These are phyloP conservation scores for Burhinus bistriatus DNA, from an alignment of 2,113 vertebrate species.

Conservation along the genomic window DNA sequence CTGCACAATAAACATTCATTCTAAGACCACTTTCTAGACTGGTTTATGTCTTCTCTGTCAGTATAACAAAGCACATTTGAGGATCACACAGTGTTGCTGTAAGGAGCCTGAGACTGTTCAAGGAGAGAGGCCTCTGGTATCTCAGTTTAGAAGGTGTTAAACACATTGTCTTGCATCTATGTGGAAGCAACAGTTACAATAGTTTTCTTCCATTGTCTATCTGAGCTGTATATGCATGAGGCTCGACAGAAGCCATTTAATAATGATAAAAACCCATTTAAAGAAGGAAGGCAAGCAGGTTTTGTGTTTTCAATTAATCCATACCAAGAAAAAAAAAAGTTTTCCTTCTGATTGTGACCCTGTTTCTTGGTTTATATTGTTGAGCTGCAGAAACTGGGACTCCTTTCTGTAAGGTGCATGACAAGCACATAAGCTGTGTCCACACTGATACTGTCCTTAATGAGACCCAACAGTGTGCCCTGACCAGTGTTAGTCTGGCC, in stretches of 20 bases:
- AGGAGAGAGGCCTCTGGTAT: neutral
- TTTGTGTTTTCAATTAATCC: neutral
- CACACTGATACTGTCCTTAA: neutral
- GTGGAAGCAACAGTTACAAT: neutral
- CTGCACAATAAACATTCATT: neutral
- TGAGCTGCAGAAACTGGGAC: neutral
- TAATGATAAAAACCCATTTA: neutral
- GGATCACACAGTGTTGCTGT: neutral
- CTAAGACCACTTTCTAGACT: neutral
- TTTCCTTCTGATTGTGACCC: neutral
- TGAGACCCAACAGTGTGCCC: neutral
- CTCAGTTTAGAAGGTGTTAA: neutral
- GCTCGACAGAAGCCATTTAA: neutral
- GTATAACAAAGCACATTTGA: neutral
- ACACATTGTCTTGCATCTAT: neutral
- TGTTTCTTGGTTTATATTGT: neutral
- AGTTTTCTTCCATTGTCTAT: neutral
- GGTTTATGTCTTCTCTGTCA: neutral
- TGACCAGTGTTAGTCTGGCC: neutral
- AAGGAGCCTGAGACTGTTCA: neutral
- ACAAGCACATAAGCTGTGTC: neutral
- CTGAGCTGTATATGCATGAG: neutral
- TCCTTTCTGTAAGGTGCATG: neutral
- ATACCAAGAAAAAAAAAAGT: neutral
- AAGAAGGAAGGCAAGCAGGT: neutral